Conservation (phyloP, 2,113 vertebrate genomes). For the Proteles cristata region DNA sequence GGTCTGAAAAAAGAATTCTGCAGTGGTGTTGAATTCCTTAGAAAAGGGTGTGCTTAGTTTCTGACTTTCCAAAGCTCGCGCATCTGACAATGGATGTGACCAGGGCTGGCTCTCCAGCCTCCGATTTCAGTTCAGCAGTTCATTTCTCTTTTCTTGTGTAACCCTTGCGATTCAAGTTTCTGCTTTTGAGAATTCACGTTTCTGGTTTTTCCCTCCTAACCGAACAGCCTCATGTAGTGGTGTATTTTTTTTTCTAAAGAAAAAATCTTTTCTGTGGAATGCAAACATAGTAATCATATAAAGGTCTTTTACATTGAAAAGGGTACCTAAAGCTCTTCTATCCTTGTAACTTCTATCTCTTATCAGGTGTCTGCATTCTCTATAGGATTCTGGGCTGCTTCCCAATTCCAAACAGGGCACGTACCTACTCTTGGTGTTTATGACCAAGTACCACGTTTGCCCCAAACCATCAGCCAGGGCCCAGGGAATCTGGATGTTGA, state of each 20-base stretch:
- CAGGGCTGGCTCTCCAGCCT: neutral
- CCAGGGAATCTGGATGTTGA: neutral
- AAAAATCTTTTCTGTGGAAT: neutral
- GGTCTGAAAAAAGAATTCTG: slow-evolving; percentile 17
- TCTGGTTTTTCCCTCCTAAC: neutral
- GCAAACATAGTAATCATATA: neutral
- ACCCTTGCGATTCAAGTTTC: neutral
- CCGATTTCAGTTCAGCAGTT: neutral
- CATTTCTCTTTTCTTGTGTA: slow-evolving; percentile 53
- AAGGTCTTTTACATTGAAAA: slow-evolving; percentile 10
- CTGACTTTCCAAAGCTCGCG: neutral
- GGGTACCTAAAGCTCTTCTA: neutral
- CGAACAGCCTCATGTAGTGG: neutral
- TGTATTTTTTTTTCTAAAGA: neutral
- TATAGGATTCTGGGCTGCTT: neutral
- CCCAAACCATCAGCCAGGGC: neutral
- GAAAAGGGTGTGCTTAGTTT: neutral
- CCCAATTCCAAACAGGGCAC: neutral
- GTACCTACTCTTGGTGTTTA: neutral
- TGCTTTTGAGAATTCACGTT: slow-evolving; percentile 49
- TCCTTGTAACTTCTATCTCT: neutral
- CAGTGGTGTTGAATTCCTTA: slow-evolving; percentile 5
- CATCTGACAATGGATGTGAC: neutral
- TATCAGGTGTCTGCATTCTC: neutral
- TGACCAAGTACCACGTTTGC: neutral